Percentiles rank a stretch among this genome's conserved stretches.
Conservation (phyloP, 2,797 vertebrate genomes). For the Bradypus variegatus region DNA sequence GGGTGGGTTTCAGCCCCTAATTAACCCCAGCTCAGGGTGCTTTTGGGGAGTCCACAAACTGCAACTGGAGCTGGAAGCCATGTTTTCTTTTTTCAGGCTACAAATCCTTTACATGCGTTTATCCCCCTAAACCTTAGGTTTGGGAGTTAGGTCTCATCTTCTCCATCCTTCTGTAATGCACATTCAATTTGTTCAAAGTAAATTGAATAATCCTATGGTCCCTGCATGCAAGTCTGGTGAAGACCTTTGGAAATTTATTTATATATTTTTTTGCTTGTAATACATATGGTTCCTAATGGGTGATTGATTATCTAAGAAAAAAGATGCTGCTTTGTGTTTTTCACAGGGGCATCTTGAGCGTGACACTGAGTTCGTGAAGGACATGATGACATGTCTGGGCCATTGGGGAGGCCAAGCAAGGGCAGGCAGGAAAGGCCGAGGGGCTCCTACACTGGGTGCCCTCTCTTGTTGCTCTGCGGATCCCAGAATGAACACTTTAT, state of each 20-base stretch:
- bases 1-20: too few relatives aligned
- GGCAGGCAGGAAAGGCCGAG: not conserved
- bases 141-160: not conserved
- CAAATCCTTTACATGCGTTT: not conserved
- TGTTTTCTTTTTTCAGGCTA: not conserved
- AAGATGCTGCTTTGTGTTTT: not conserved
- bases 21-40: too few relatives aligned
- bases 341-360: not conserved
- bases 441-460: too few relatives aligned
- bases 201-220: not conserved
- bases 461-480: not conserved
- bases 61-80: fast-evolving
- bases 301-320: not conserved
- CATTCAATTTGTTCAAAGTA: not conserved
- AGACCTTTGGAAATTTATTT: not conserved
- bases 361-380: not conserved
- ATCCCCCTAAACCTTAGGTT: not conserved
- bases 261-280: not conserved
- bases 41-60: not conserved
- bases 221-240: not conserved
- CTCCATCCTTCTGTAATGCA: not conserved
- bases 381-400: not conserved
- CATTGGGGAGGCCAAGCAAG: not conserved
- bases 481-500: not conserved
- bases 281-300: not conserved